A percentile compares a stretch with the other conserved stretches of the same genome.
Conservation (phyloP, 2,797 vertebrate species). For the Malacoraja senta region DNA sequence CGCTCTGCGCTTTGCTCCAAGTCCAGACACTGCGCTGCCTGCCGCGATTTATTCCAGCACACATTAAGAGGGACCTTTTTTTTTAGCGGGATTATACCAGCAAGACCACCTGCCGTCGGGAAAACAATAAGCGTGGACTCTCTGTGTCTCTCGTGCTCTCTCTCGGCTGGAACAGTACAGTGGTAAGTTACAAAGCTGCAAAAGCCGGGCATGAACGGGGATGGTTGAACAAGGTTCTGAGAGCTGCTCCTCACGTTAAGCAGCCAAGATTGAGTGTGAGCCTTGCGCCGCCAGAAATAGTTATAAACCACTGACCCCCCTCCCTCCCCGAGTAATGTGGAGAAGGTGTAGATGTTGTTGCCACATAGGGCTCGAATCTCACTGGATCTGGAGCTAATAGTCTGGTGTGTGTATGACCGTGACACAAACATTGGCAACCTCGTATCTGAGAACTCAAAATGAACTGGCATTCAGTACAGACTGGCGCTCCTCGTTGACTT, state of each 20-base stretch:
- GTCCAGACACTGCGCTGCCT: neutral
- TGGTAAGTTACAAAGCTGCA: slow-evolving; percentile 3
- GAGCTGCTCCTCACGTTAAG: neutral
- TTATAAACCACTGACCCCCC: neutral
- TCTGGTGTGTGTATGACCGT: neutral
- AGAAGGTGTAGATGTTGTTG: neutral
- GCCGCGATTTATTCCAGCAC: neutral
- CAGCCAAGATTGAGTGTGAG: neutral
- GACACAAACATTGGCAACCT: neutral
- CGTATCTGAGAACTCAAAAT: slow-evolving; percentile 9
- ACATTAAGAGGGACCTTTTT: neutral
- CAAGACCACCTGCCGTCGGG: neutral
- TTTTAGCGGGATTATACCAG: slow-evolving; percentile 10
- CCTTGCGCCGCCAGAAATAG: neutral
- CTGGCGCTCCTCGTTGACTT: neutral
- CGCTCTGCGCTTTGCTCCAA: neutral
- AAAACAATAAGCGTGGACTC: neutral
- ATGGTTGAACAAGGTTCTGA: neutral
- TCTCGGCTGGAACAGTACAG: neutral
- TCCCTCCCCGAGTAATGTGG: neutral
- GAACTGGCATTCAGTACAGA: neutral
- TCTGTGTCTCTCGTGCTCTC: neutral
- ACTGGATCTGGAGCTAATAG: neutral
- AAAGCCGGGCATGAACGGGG: neutral
- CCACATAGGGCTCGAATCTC: too few species aligned